Evolutionary conservation across 1,140 invertebrate species (phyloP), one percentile per base, ranked within the genome.

Genomic region (Drosophila fuyamai): DNA sequence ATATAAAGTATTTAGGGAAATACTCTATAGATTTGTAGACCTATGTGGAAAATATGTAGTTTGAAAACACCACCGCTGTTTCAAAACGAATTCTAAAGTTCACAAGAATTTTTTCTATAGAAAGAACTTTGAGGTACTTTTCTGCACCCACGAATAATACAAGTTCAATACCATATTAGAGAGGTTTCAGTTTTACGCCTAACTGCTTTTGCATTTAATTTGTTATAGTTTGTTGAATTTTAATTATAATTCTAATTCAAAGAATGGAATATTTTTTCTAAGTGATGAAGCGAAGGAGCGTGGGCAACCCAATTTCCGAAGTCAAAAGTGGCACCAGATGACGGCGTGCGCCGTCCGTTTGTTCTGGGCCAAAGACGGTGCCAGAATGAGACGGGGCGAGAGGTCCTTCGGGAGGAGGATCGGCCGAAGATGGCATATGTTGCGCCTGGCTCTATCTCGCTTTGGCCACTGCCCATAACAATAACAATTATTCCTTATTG

Each of bases 321-420:
- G 88, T 91, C 88, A 91, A 91, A 82, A 91, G 88, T 88, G 90
- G 88, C 80, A 91, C 82, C 88, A 91, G 83, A 91, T 91, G 88
- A 91, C 88, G 88, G 88, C 88, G 81, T 91, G 88, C 88, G 88
- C 83, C 88, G 84, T 70, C 32, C 80, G 71, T 81, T 89, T 89
- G 80, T 78, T 89, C 83, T 81, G 76, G 55, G 66, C 48, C 48
- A 59, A 47, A 53, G 50, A 18, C 43, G 9, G 36, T 40, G 40
- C 62, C n/a, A 74, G 50, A 61, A 29, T 16, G 50, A 53, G 60
- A 71, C 27, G 29, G 10, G 18, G 8, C 18, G 18, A 75, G 51
- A 73, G 48, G 44, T 62, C 57, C 48, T 63, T 38, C 41, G 13
- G 71, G 38, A 46, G 73, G 18, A 65, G 55, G 54, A 54, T 65